phyloP scores from a whole-genome alignment of 2,113 vertebrate species.

The Bettongia penicillata region DNA sequence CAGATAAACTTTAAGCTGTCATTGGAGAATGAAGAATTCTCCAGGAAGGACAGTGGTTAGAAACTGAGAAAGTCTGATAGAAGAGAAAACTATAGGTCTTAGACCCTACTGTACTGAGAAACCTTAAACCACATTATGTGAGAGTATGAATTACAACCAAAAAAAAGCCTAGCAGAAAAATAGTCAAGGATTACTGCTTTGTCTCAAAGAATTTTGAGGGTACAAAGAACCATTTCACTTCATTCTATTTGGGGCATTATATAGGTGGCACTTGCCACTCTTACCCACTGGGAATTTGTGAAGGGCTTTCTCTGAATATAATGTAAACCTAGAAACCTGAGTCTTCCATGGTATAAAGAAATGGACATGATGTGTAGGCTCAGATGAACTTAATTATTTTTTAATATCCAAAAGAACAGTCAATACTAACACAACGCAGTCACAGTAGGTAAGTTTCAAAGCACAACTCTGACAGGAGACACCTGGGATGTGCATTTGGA shows the following conservation, averaged over 20 bases:
- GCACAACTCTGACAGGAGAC: neutral
- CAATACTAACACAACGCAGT: neutral
- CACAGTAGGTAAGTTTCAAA: constrained; percentile 1
- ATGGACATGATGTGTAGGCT: neutral
- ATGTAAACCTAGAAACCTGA: constrained; percentile 5
- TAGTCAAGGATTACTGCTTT: neutral
- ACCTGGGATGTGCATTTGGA: neutral
- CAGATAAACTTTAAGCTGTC: neutral
- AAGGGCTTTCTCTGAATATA: neutral
- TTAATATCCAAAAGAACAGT: neutral
- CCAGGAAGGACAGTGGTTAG: neutral
- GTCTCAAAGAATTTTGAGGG: constrained; percentile 13
- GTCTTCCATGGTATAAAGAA: constrained; percentile 13
- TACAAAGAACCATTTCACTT: neutral
- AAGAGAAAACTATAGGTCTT: neutral
- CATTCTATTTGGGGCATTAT: neutral
- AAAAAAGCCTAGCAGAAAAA: neutral
- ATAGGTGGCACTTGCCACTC: neutral
- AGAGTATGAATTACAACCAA: neutral
- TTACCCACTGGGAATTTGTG: neutral
- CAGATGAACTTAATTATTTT: constrained; percentile 19
- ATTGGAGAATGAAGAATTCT: neutral
- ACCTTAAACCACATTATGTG: neutral
- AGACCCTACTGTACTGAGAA: neutral
- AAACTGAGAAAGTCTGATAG: neutral